These are phyloP conservation scores for Sarotherodon lohbergeri DNA, from an alignment of 2,113 vertebrate species.

Conservation along the genomic window DNA sequence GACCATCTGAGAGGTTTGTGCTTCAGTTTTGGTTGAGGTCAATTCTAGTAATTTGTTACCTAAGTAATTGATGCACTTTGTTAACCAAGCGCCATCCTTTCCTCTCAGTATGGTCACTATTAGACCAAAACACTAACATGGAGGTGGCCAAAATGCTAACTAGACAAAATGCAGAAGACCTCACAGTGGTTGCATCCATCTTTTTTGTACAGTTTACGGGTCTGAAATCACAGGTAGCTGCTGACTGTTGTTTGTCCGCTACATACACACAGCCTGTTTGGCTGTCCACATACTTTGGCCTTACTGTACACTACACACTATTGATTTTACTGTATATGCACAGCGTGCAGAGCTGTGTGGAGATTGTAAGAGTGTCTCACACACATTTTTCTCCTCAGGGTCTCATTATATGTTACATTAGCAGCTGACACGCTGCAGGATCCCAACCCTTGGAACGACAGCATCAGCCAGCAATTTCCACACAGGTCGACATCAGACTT, in stretches of 20 bases:
- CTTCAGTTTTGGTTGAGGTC: background rate
- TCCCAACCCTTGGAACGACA: background rate
- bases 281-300: background rate
- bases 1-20: background rate
- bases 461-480: background rate
- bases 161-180: background rate
- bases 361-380: background rate
- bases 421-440: slow-evolving; percentile 16
- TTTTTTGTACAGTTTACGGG: background rate
- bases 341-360: background rate
- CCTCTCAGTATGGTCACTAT: background rate
- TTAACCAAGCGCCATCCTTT: background rate
- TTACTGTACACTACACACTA: background rate
- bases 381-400: slow-evolving; percentile 11
- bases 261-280: background rate
- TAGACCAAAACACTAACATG: background rate
- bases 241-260: background rate
- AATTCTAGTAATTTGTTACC: background rate
- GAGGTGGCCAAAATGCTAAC: background rate
- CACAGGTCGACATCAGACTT: background rate
- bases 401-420: slow-evolving; percentile 34
- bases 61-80: background rate
- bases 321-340: background rate
- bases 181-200: background rate
- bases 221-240: background rate